Evolutionary conservation across 2,797 vertebrate genomes (phyloP).

Genomic region (Prunella strophiata): DNA sequence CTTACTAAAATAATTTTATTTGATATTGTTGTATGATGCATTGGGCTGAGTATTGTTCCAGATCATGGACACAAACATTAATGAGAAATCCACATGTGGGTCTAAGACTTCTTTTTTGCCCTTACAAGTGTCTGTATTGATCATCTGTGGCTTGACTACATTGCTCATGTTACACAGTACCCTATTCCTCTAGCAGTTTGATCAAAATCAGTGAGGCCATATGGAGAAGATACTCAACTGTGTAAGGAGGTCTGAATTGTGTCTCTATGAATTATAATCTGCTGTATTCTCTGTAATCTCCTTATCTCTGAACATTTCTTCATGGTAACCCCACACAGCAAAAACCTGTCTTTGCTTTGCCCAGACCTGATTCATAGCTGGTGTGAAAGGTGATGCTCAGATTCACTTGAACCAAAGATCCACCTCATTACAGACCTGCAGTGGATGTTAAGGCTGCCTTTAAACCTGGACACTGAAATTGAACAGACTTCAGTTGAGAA

Average conservation of each 20-base stretch:
- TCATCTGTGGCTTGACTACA: background rate
- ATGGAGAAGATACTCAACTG: background rate
- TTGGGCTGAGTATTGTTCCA: background rate
- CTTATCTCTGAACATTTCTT: background rate
- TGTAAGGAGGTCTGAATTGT: background rate
- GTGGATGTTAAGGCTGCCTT: constrained; percentile 23
- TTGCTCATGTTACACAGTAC: background rate
- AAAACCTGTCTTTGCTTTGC: background rate
- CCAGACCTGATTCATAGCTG: background rate
- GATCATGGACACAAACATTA: background rate
- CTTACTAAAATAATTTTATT: background rate
- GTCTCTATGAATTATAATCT: background rate
- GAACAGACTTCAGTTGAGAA: constrained; percentile 27
- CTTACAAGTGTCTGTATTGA: background rate
- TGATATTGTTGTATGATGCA: background rate
- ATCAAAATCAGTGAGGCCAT: background rate
- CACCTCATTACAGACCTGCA: background rate
- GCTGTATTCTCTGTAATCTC: background rate
- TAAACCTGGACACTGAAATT: constrained; percentile 7
- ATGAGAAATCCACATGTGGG: background rate
- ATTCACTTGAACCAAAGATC: background rate
- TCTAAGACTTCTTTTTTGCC: background rate
- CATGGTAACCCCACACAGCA: background rate
- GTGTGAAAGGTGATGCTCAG: background rate
- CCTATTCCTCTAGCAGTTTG: background rate